A percentile compares a stretch with the other conserved stretches of the same genome.
phyloP scores from a whole-genome alignment of 2,888 invertebrate species.

The Sphaerophoria rueppellii region DNA sequence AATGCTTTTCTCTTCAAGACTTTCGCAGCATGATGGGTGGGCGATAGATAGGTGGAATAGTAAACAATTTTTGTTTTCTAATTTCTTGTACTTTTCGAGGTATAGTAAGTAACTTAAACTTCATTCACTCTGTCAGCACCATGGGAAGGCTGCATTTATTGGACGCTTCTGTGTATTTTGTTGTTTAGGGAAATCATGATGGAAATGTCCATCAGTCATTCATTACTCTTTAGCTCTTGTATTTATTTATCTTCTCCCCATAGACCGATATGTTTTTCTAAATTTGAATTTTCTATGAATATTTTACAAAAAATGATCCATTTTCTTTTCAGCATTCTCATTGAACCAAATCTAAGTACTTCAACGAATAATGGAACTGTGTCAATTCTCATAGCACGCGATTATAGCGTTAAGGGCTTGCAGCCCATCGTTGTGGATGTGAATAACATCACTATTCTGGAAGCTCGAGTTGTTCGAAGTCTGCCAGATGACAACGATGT shows the following conservation, averaged over 20 bases:
- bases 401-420: conserved; percentile 77
- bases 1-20: neutral
- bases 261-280: neutral
- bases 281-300: neutral
- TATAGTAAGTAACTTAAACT: neutral
- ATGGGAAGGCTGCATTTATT: neutral
- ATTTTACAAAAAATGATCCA: neutral
- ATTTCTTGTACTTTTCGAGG: neutral
- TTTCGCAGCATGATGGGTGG: conserved; percentile 6
- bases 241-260: conserved; percentile 53
- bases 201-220: conserved; percentile 49
- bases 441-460: conserved; percentile 80
- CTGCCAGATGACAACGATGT: conserved; percentile 75
- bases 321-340: conserved; percentile 77
- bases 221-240: neutral
- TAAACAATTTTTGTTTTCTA: neutral
- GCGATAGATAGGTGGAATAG: neutral
- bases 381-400: conserved; percentile 78
- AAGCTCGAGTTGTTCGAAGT: conserved; percentile 78
- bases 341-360: conserved; percentile 80
- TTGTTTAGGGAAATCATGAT: conserved; percentile 38
- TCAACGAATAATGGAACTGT: conserved; percentile 80
- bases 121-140: neutral
- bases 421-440: conserved; percentile 81
- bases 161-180: neutral